Conservation (phyloP, 2,113 vertebrate species). For the Phaethon lepturus region DNA sequence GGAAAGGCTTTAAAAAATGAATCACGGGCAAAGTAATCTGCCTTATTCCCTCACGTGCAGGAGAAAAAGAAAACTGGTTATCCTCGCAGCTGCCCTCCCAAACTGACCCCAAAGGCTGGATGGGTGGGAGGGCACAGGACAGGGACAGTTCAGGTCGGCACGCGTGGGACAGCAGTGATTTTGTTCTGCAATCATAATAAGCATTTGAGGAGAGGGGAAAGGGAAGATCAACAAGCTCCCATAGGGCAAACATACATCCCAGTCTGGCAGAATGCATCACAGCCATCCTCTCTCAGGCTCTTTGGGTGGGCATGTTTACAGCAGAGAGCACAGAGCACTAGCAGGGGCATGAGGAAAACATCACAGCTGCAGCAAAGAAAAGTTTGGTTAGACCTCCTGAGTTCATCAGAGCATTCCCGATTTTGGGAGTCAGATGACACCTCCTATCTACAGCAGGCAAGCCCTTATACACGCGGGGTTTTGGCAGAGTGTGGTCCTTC, state of each 20-base stretch:
- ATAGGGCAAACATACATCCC: neutral
- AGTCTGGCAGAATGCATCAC: conserved; percentile 10
- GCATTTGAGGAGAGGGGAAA: neutral
- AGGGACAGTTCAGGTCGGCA: neutral
- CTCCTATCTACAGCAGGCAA: neutral
- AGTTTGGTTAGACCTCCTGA: conserved; percentile 49
- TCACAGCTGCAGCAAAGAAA: conserved; percentile 45
- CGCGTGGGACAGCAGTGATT: neutral
- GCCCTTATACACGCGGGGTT: fast-evolving
- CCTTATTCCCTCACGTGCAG: neutral
- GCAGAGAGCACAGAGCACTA: neutral
- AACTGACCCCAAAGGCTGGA: neutral
- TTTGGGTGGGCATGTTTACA: conserved; percentile 67
- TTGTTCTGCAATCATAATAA: neutral
- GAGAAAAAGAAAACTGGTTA: neutral
- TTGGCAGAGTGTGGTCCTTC: neutral
- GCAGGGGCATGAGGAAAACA: conserved; percentile 48
- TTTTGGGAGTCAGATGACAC: conserved; percentile 3
- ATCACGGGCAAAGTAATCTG: neutral
- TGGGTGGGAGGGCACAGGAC: fast-evolving
- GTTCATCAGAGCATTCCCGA: conserved; percentile 40
- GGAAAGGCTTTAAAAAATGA: neutral
- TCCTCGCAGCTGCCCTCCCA: neutral
- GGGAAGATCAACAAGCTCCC: neutral
- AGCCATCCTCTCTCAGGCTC: conserved; percentile 35